Conservation (phyloP, 2,888 invertebrate species). For the Orchesellides sinensis region DNA sequence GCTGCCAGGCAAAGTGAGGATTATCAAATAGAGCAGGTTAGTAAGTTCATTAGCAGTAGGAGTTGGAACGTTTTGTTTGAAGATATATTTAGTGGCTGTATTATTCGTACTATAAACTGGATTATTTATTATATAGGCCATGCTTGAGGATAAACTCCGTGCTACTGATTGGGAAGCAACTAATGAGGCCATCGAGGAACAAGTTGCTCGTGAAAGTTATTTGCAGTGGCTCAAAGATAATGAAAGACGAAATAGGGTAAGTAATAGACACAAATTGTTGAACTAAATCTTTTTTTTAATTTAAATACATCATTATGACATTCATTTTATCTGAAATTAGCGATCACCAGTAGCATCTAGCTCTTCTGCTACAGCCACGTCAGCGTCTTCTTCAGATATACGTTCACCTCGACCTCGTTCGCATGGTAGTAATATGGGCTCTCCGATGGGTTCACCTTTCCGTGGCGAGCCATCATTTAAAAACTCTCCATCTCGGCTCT, state of each 20-base stretch:
- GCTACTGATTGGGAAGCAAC: conserved; percentile 96
- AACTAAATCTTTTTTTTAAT: neutral
- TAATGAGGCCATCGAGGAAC: conserved; percentile 92
- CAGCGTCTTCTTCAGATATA: conserved; percentile 69
- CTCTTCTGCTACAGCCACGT: conserved; percentile 73
- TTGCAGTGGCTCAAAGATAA: conserved; percentile 87
- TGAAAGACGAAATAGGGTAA: conserved; percentile 79
- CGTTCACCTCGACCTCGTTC: conserved; percentile 72
- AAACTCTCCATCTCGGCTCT: conserved; percentile 70
- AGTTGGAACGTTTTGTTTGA: neutral
- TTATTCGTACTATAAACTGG: neutral
- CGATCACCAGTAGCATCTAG: conserved; percentile 74
- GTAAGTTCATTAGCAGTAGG: neutral
- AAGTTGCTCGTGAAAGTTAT: conserved; percentile 90
- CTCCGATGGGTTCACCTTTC: conserved; percentile 71
- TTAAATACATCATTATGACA: neutral
- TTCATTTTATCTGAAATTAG: conserved; percentile 54
- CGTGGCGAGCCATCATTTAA: conserved; percentile 67
- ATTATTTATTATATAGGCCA: conserved; percentile 81
- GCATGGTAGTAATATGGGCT: conserved; percentile 69
- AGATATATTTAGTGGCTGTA: too few relatives aligned
- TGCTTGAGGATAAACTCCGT: conserved; percentile 92
- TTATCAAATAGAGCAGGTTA: conserved; percentile 86
- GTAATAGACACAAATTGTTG: too few relatives aligned
- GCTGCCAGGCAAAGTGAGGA: conserved; percentile 88